Conservation (phyloP, 2,888 invertebrate species). For the Sceliomorpha sp. region DNA sequence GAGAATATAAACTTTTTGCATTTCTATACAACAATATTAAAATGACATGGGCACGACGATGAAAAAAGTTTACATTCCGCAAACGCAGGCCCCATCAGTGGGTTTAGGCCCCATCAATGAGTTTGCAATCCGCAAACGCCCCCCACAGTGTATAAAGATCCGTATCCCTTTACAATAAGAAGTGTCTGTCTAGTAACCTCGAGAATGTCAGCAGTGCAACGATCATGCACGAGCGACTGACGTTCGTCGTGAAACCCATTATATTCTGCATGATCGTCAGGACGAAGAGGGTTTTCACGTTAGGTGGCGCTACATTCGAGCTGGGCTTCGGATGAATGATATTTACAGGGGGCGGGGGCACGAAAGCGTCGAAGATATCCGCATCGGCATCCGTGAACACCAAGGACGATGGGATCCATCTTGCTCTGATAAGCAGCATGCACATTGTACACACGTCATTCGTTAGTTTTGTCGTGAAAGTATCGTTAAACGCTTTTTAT, state of each 20-base stretch:
- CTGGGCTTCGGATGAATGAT: constrained; percentile 85
- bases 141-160: constrained; percentile 3
- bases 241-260: constrained; percentile 64
- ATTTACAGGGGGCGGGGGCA: constrained; percentile 86
- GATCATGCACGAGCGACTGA: constrained; percentile 32
- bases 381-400: constrained; percentile 83
- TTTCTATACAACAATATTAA: not conserved
- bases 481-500: too few relatives aligned
- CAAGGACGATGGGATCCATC: constrained; percentile 85
- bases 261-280: constrained; percentile 63
- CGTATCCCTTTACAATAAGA: constrained; percentile 33
- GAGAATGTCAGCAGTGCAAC: constrained; percentile 27
- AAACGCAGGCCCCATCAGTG: too few relatives aligned
- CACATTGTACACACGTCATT: constrained; percentile 9
- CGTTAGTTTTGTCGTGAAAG: too few relatives aligned
- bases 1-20: constrained; percentile 32
- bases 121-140: too few relatives aligned
- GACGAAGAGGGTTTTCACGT: constrained; percentile 62
- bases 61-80: constrained; percentile 14
- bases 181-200: constrained; percentile 36
- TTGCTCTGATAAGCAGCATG: constrained; percentile 77
- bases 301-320: constrained; percentile 68
- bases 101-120: too few relatives aligned
- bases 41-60: not conserved
- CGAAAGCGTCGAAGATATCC: constrained; percentile 84